Conservation (phyloP, 2,113 vertebrate species). For the Nesogale talazaci region DNA sequence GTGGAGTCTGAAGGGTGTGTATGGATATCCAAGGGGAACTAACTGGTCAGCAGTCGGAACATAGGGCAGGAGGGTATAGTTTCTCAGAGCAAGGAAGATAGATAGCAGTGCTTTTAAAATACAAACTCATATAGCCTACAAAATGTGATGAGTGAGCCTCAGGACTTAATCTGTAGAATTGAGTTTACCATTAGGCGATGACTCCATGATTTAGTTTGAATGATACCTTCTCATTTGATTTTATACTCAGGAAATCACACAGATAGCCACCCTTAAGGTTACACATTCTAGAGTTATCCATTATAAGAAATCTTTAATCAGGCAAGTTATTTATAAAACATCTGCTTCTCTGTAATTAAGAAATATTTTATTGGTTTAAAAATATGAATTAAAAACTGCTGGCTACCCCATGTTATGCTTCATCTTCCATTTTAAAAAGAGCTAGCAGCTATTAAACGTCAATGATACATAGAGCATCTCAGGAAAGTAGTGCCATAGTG, state of each 20-base stretch:
- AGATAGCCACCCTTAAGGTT: not conserved
- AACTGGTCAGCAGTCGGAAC: not conserved
- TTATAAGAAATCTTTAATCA: slow-evolving; percentile 30
- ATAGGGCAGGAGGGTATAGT: not conserved
- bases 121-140: slow-evolving; percentile 29
- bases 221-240: slow-evolving; percentile 25
- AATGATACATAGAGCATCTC: not conserved
- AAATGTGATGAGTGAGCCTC: slow-evolving; percentile 15
- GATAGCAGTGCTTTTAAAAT: slow-evolving; percentile 29
- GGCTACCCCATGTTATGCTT: not conserved
- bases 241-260: slow-evolving; percentile 37
- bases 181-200: not conserved
- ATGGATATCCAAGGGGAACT: not conserved
- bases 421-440: slow-evolving; percentile 34
- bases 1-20: not conserved
- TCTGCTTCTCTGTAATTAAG: slow-evolving; percentile 32
- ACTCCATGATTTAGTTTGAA: slow-evolving; percentile 26
- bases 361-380: slow-evolving; percentile 7
- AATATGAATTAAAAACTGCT: not conserved
- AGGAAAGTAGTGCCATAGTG: not conserved
- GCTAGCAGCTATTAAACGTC: not conserved
- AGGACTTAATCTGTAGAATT: slow-evolving; percentile 28
- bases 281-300: not conserved
- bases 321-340: not conserved
- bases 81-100: no score